These are phyloP conservation scores for Sisyra nigra DNA, from an alignment of 2,888 invertebrate genomes.

Conservation along the genomic window DNA sequence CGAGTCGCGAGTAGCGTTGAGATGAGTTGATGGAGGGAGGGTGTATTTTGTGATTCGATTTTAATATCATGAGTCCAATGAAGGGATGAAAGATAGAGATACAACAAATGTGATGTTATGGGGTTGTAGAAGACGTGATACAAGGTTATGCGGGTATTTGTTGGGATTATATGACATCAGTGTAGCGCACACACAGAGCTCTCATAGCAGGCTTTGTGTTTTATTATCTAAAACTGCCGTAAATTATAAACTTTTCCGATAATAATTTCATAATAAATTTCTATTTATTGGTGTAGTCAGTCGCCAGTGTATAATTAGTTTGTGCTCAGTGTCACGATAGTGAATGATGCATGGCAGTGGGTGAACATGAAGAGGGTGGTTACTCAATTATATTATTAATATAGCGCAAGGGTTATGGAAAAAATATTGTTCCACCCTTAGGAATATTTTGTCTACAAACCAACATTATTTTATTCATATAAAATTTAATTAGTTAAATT, in stretches of 20 bases:
- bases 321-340: slow-evolving; percentile 6
- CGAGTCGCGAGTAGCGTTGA: not conserved
- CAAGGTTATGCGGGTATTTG: not conserved
- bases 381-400: too few species aligned
- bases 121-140: not conserved
- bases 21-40: not conserved
- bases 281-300: slow-evolving; percentile 8
- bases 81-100: too few species aligned
- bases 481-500: too few species aligned
- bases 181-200: not conserved
- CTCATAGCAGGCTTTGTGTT: slow-evolving; percentile 15
- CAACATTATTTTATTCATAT: too few species aligned
- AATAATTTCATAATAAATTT: slow-evolving; percentile 10
- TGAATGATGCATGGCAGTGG: slow-evolving; percentile 7
- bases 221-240: slow-evolving; percentile 17
- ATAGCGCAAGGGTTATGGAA: too few species aligned
- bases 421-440: too few species aligned
- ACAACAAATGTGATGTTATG: too few species aligned
- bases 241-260: slow-evolving; percentile 14
- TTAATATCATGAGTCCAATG: not conserved
- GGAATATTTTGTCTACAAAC: too few species aligned
- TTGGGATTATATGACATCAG: not conserved
- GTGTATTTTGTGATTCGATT: not conserved
- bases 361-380: too few species aligned
- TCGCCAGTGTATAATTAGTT: slow-evolving; percentile 10